phyloP scores from a whole-genome alignment of 1,140 invertebrate genomes.

The Leptestheria dahalacensis region DNA sequence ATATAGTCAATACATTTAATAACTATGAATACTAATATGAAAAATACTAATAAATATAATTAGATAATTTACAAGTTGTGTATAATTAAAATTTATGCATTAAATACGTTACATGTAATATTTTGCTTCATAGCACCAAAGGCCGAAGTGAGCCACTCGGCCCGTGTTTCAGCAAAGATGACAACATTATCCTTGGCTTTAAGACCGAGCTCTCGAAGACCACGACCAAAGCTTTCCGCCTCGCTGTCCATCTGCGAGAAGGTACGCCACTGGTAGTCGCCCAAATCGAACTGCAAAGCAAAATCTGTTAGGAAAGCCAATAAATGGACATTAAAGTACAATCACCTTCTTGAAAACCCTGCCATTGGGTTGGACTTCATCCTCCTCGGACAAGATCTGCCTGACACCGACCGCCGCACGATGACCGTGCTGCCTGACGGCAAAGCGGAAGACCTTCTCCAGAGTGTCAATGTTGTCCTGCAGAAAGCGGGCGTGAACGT shows the following conservation, averaged over 20 bases:
- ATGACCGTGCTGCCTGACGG: constrained; percentile 49
- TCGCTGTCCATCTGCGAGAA: constrained; percentile 61
- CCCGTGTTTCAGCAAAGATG: constrained; percentile 91
- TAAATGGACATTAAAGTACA: neutral
- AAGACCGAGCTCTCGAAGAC: constrained; percentile 43
- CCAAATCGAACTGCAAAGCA: constrained; percentile 58
- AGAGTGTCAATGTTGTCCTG: constrained; percentile 67
- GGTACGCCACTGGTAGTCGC: constrained; percentile 81
- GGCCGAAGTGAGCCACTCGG: constrained; percentile 91
- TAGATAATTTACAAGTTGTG: too few species aligned
- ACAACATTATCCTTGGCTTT: constrained; percentile 50
- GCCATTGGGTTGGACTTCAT: constrained; percentile 84
- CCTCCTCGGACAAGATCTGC: constrained; percentile 78
- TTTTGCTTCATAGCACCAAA: constrained; percentile 87
- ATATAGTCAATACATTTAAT: too few species aligned
- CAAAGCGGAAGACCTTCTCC: constrained; percentile 67
- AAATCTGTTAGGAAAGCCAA: neutral
- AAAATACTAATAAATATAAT: too few species aligned
- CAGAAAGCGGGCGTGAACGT: constrained; percentile 51
- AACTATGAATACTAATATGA: too few species aligned
- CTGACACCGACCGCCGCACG: constrained; percentile 76
- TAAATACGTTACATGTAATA: constrained; percentile 45
- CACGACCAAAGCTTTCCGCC: constrained; percentile 59
- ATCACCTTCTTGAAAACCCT: constrained; percentile 81
- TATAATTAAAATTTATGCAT: neutral